phyloP scores from a whole-genome alignment of 92 coral and sea anemone genomes.

The Porites rus region DNA sequence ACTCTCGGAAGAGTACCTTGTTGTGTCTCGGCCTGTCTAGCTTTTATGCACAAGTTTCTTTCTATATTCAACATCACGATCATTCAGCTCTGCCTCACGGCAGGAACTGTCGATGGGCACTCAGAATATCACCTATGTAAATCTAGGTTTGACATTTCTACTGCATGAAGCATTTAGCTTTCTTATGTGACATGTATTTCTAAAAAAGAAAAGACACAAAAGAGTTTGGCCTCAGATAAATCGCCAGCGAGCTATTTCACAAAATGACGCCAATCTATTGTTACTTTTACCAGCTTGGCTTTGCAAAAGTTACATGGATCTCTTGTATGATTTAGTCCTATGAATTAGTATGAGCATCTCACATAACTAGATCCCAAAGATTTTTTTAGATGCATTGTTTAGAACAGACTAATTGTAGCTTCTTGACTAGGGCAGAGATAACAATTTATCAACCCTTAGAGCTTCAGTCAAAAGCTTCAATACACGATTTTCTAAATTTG shows the following conservation, averaged over 20 bases:
- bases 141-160: background rate
- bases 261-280: background rate
- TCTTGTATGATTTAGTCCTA: background rate
- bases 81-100: background rate
- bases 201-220: background rate
- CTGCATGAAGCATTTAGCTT: background rate
- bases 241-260: background rate
- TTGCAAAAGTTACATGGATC: background rate
- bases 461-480: too few relatives aligned
- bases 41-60: conserved; percentile 63
- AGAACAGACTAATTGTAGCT: background rate
- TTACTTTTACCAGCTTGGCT: background rate
- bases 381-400: background rate
- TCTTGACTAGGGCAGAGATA: too few relatives aligned
- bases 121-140: background rate
- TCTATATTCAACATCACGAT: conserved; percentile 18
- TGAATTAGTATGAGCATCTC: background rate
- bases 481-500: too few relatives aligned
- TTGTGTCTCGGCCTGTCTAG: conserved; percentile 70
- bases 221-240: background rate
- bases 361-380: background rate
- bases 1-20: conserved; percentile 24
- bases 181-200: background rate
- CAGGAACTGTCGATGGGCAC: background rate
- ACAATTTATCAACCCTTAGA: too few relatives aligned